Percentiles rank a stretch among this genome's conserved stretches.
Evolutionary conservation across 2,888 invertebrate species (phyloP).

Genomic region (Torymus auratus): DNA sequence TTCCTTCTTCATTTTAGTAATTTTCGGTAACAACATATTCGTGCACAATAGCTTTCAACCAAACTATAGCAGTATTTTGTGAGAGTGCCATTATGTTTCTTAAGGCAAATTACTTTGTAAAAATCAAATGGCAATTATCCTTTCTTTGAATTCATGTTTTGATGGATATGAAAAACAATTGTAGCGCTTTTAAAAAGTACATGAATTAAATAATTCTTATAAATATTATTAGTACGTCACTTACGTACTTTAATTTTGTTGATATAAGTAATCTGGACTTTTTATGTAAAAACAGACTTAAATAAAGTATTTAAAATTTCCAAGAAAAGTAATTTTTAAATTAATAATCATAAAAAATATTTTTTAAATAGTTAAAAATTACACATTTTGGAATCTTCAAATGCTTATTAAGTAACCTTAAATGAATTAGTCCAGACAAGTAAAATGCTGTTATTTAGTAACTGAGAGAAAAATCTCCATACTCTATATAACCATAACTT

Average conservation of each 20-base stretch:
- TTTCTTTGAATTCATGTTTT: constrained; percentile 30
- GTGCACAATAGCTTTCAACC: constrained; percentile 21
- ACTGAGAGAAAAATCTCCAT: constrained; percentile 20
- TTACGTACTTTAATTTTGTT: constrained; percentile 10
- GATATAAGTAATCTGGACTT: constrained; percentile 21
- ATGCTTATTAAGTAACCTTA: constrained; percentile 5
- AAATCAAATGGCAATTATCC: constrained; percentile 36
- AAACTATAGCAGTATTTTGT: constrained; percentile 30
- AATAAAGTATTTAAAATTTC: constrained; percentile 28
- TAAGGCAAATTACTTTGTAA: constrained; percentile 34
- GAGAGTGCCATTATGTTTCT: constrained; percentile 35
- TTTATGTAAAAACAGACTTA: constrained; percentile 7
- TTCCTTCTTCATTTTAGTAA: constrained; percentile 12
- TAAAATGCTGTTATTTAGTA: constrained; percentile 53
- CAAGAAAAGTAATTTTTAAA: constrained; percentile 28
- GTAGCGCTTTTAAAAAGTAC: constrained; percentile 40
- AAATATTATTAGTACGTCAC: constrained; percentile 8
- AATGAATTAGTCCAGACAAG: constrained; percentile 24
- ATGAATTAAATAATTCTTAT: constrained; percentile 16
- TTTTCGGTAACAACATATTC: constrained; percentile 32
- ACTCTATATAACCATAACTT: constrained; percentile 27
- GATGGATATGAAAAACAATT: constrained; percentile 50
- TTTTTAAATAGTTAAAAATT: constrained; percentile 33
- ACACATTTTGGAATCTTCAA: constrained; percentile 30
- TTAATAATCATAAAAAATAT: constrained; percentile 13